Base-by-base conservation (phyloP, 1,140 invertebrate genomes). In the Leucophenga varia region DNA sequence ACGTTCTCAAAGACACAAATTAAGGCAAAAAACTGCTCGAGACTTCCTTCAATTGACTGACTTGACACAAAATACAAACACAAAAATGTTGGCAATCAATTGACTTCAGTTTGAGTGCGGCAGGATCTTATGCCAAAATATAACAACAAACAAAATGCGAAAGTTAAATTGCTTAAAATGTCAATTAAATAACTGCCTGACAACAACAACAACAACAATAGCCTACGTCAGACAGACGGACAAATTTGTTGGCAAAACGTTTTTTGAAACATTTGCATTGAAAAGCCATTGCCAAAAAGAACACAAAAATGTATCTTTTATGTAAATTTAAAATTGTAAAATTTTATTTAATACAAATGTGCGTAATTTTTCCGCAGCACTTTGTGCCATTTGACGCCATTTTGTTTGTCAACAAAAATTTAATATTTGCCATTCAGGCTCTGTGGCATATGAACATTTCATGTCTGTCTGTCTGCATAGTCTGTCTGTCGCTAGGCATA, bases 1-100 rank as follows among this genome's bases (percentile, higher is more conserved):
- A 65, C 61, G 67, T 61, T 61, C 63, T 49, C 58, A 61, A 65
- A 65, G 61, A 67, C 63, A 65, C 63, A 65, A 65, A 67, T 67
- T 65, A 63, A 55, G n/a, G n/a, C n/a, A n/a, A 49, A 50, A 48
- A 47, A 37, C 42, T 41, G 21, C 37, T 47, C 32, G 49, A 28
- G 46, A 38, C 55, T 45, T n/a, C n/a, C n/a, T n/a, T n/a, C n/a
- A n/a, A n/a, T n/a, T n/a, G n/a, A n/a, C n/a, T n/a, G n/a, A n/a
- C n/a, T n/a, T n/a, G n/a, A n/a, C n/a, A n/a, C n/a, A n/a, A n/a
- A n/a, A n/a, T n/a, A n/a, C n/a, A n/a, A n/a, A n/a, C n/a, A n/a
- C n/a, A n/a, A n/a, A n/a, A n/a, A n/a, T n/a, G n/a, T 40, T 40
- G 51, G 49, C 52, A 65, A 65, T 65, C 59, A 65, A 65, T 65